Percentiles rank a stretch among this genome's conserved stretches.
Evolutionary conservation across 2,888 invertebrate species (phyloP).

Genomic region (Apodemia mormo): DNA sequence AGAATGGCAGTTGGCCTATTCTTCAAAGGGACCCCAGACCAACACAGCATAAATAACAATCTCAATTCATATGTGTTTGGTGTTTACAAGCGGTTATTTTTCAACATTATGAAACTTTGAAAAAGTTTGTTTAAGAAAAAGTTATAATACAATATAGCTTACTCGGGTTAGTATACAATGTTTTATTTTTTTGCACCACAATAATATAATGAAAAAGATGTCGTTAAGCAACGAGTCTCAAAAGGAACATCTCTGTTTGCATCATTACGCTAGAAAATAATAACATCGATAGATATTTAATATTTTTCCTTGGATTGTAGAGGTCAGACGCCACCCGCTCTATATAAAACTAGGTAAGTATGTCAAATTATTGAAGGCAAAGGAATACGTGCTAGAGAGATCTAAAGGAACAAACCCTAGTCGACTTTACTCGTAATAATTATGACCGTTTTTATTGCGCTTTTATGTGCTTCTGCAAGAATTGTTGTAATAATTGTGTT

Average conservation of each 20-base stretch:
- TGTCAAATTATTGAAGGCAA: conserved; percentile 14
- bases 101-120: too few relatives aligned
- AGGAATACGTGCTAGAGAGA: conserved; percentile 4
- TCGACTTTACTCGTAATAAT: not conserved
- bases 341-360: conserved; percentile 7
- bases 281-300: conserved; percentile 3
- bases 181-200: too few relatives aligned
- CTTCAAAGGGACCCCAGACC: too few relatives aligned
- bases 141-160: too few relatives aligned
- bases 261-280: not conserved
- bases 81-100: too few relatives aligned
- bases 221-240: not conserved
- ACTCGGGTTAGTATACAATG: too few relatives aligned
- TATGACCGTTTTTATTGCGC: not conserved
- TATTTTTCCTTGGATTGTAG: not conserved
- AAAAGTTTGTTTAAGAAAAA: too few relatives aligned
- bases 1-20: too few relatives aligned
- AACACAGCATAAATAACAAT: too few relatives aligned
- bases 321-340: conserved; percentile 10
- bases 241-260: not conserved
- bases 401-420: conserved; percentile 7
- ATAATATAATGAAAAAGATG: too few relatives aligned
- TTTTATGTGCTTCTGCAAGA: not conserved
- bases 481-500: too few relatives aligned
- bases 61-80: too few relatives aligned